phyloP scores from a whole-genome alignment of 2,797 vertebrate species.

The Gymnodraco acuticeps region DNA sequence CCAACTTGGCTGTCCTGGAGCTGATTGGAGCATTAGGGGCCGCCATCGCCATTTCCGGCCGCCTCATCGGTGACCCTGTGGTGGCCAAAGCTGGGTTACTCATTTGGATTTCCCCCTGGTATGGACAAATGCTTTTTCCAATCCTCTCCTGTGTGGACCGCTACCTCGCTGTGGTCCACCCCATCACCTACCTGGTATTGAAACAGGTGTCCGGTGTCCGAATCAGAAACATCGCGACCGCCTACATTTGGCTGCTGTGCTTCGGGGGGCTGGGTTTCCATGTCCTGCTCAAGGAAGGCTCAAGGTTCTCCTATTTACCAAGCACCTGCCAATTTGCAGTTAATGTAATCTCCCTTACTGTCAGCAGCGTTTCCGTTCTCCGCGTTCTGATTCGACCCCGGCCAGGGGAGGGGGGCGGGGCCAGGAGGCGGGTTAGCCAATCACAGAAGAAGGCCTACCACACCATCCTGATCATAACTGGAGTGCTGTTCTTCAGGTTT shows the following conservation, averaged over 20 bases:
- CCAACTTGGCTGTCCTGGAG: constrained; percentile 27
- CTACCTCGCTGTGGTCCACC: constrained; percentile 47
- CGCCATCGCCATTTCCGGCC: rapidly evolving
- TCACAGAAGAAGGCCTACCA: constrained; percentile 21
- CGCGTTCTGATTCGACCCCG: constrained; percentile 30
- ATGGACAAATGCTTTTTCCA: constrained; percentile 11
- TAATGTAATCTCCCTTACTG: too few species aligned
- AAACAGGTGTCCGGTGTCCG: neutral
- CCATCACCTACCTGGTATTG: constrained; percentile 36
- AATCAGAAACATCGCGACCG: constrained; percentile 13
- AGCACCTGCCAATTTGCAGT: rapidly evolving
- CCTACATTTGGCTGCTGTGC: constrained; percentile 3
- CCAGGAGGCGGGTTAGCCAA: neutral
- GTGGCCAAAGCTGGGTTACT: rapidly evolving
- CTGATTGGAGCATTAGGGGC: neutral
- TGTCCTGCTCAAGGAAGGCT: rapidly evolving
- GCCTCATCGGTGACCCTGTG: rapidly evolving
- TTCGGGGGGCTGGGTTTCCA: rapidly evolving
- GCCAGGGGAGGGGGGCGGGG: neutral
- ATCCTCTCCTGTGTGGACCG: constrained; percentile 22
- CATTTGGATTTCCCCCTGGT: neutral
- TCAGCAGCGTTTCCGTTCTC: constrained; percentile 31
- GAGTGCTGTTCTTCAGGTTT: constrained; percentile 3
- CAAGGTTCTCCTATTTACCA: rapidly evolving
- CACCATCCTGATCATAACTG: constrained; percentile 8